Evolutionary conservation across 2,797 vertebrate genomes (phyloP), one percentile per base, ranked within the genome.

Genomic region (Sebastes goodei): DNA sequence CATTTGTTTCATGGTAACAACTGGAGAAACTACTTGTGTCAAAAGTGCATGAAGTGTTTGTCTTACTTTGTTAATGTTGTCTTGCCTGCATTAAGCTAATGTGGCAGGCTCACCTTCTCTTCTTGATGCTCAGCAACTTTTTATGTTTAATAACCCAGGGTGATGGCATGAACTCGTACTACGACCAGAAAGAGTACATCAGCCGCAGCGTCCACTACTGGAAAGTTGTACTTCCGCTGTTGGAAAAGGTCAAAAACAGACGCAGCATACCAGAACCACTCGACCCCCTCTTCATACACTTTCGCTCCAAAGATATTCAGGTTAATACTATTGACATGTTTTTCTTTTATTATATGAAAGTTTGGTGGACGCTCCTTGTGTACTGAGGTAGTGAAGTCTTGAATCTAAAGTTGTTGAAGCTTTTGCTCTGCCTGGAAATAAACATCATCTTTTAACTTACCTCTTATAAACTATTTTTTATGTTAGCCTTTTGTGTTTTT

Each of bases 171-270:
- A 98, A 98, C 94, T 99, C 98, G 0, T 99, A 97, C 91, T 98
- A 99, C 76, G 98, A 98, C 88, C 98, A 98, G 93, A 98, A 97
- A 77, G 98, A 99, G 63, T 99, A 99, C 80, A 95, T 97, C 63
- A 95, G 96, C 53, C 97, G 99, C 78, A 97, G 98, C 71, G 97
- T 98, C 68, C 97, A 98, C 92, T 99, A 99, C 89, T 99, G 99
- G 99, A 97, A 96, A 86, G 96, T 96, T 87, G 95, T 96, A 74
- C 95, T 96, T 62, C 97, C 97, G 4, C 89, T 98, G 65, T 88
- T 99, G 91, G 97, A 98, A 80, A 96, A 77, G 74, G 94, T 99
- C 49, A 97, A 96, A 94, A 97, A 96, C 86, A 96, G 93, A 78
- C 97, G 94, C 66, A 96, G 95, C 83, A 97, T 99, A 94, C 96